phyloP scores from a whole-genome alignment of 2,888 invertebrate genomes.

The Rhamnusium bicolor region DNA sequence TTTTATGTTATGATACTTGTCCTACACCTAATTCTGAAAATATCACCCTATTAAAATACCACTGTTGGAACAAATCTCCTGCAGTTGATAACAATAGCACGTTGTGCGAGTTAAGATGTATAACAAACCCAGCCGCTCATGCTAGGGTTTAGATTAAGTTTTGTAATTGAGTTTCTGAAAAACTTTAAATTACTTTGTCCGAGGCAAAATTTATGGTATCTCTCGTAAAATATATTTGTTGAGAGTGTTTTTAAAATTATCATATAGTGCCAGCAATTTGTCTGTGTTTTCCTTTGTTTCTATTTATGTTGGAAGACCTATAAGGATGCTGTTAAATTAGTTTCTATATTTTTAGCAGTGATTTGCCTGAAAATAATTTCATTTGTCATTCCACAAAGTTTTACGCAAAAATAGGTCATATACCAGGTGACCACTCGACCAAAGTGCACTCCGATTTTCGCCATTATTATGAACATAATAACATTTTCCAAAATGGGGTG shows the following conservation, averaged over 20 bases:
- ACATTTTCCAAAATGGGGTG: no score
- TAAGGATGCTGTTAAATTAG: not conserved
- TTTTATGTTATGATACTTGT: no score
- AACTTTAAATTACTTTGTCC: constrained; percentile 28
- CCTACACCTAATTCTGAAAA: no score
- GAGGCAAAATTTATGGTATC: constrained; percentile 2
- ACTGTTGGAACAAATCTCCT: not conserved
- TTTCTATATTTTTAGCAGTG: not conserved
- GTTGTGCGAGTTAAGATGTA: constrained; percentile 15
- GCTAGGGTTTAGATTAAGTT: constrained; percentile 12
- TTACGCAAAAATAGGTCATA: no score
- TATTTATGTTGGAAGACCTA: not conserved
- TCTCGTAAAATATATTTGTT: not conserved
- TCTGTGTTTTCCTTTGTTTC: not conserved
- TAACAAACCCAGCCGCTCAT: constrained; percentile 2
- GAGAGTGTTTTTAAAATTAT: not conserved
- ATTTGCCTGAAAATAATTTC: not conserved
- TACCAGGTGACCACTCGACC: not conserved
- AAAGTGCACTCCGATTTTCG: not conserved
- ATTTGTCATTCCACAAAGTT: not conserved
- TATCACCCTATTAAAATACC: constrained; percentile 2
- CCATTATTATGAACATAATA: no score
- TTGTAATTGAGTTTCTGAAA: constrained; percentile 26
- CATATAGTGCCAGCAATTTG: not conserved
- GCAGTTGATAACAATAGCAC: not conserved